Base-by-base conservation (phyloP, 2,113 vertebrate species). In the Cynocephalus volans region DNA sequence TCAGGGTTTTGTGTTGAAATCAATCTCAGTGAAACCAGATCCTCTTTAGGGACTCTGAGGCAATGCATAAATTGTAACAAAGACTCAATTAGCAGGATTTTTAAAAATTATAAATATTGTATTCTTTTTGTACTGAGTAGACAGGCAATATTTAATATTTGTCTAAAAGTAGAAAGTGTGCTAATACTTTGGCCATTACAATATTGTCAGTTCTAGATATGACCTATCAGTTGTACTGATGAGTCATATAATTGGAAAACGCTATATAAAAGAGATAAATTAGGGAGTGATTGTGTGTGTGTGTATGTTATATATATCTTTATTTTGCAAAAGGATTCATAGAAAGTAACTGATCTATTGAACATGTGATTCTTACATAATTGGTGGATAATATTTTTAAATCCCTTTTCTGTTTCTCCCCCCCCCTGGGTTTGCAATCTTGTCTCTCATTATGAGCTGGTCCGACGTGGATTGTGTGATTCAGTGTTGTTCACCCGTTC, bases 1-100 rank as follows among this genome's bases (percentile, higher is more conserved):
- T 33, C 33, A 28, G 28, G 58, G 54, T 73, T 85, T 86, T 77
- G 21, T 97, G 83, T 62, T 50, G 76, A 96, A 95, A 88, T 88
- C 50, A 56, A 17, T 84, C 48, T 94, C 65, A 64, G 77, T 12
- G 76, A 91, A 80, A 89, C 73, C 41, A 83, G 65, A 65, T 50
- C 70, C 36, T 91, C 76, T 88, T 76, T 26, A 76, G 91, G 76
- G 60, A 50, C 41, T 84, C 79, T 54, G 48, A 60, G 65, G 76
- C 36, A 92, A 70, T n/a, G n/a, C 52, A n/a, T 14, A 41, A 31
- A 69, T 26, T 33, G 54, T 5, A 54, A 69, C 62, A 70, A 94
- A 94, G 88, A 56, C 45, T 60, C 41, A 6, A 14, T 13, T 15
- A 60, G 13, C 28, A 80, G 76, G 58, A 76, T 24, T 90, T 84